Evolutionary conservation across 2,113 vertebrate genomes (phyloP), one percentile per base, ranked within the genome.

Genomic region (human): DNA sequence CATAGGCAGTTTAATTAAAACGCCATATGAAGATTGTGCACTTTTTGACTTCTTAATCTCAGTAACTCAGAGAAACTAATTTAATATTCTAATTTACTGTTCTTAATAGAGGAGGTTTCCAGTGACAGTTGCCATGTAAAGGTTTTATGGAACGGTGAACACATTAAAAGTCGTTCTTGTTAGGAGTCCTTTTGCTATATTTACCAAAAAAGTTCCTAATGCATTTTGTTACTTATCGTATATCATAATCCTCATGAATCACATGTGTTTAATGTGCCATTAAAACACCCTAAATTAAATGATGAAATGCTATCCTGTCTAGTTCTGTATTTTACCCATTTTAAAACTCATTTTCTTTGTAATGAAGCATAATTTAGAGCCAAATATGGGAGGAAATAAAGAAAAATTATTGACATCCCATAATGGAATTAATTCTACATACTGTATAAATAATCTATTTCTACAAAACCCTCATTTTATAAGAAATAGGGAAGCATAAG

Each of bases 331-430:
- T 94, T 93, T 79, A 82, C 68, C 40, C 32, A 86, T 78, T 95
- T 94, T 94, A 57, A 96, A 82, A 8, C n/a, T 81, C 83, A 95
- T 95, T 80, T 86, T 45, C 40, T 97, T 94, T 96, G 96, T 93
- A 96, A 92, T 95, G 70, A 93, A 81, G n/a, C 78, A 90, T n/a
- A 96, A 96, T 79, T 5, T 81, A 90, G 32, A 92, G 38, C 17
- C 40, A 87, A 97, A 89, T 89, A 68, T 38, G n/a, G 22, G 27
- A 85, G 22, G 40, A 94, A 96, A 94, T 89, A 35, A 89, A 96
- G 75, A 93, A 94, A 40, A 97, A 94, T 5, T 68, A 52, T 90
- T 83, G 95, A 35, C 92, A 80, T 84, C 23, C 0, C 32, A 93
- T 79, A 23, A 38, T 82, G 27, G 43, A 73, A 89, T 70, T 72